A percentile compares a stretch with the other conserved stretches of the same genome.
These are phyloP conservation scores for Drosophila repleta DNA, from an alignment of 1,140 invertebrate species.

Conservation along the genomic window DNA sequence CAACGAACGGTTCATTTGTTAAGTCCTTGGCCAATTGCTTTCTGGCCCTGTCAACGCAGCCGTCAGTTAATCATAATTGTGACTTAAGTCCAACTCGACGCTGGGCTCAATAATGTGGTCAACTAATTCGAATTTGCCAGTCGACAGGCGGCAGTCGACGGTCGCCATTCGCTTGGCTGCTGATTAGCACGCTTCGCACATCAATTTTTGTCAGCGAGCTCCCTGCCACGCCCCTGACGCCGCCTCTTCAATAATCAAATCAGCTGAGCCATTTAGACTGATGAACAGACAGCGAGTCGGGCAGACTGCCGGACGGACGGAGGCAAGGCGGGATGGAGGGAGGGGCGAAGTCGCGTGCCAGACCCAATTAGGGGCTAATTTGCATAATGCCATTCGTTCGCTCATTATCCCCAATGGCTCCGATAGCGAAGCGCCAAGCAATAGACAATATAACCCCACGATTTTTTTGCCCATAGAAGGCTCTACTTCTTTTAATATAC, in stretches of 20 bases:
- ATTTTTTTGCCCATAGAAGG: constrained; percentile 1
- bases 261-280: constrained; percentile 47
- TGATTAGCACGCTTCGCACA: constrained; percentile 38
- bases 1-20: constrained; percentile 1
- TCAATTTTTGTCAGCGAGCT: constrained; percentile 8
- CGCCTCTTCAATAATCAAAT: constrained; percentile 62
- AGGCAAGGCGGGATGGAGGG: neutral
- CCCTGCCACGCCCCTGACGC: neutral
- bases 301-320: neutral
- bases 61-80: constrained; percentile 34
- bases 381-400: constrained; percentile 64
- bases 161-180: neutral
- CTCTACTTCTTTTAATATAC: constrained; percentile 3
- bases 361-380: constrained; percentile 71
- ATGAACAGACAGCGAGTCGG: neutral
- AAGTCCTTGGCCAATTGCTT: constrained; percentile 8
- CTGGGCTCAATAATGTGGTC: constrained; percentile 20
- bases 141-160: too few species aligned
- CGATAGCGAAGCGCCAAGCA: constrained; percentile 4
- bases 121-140: constrained; percentile 20
- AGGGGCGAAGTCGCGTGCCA: constrained; percentile 29
- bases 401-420: constrained; percentile 63
- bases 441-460: neutral
- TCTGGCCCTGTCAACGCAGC: constrained; percentile 1
- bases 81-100: constrained; percentile 1